phyloP scores from a whole-genome alignment of 2,113 vertebrate genomes.

The Gavialis gangeticus region DNA sequence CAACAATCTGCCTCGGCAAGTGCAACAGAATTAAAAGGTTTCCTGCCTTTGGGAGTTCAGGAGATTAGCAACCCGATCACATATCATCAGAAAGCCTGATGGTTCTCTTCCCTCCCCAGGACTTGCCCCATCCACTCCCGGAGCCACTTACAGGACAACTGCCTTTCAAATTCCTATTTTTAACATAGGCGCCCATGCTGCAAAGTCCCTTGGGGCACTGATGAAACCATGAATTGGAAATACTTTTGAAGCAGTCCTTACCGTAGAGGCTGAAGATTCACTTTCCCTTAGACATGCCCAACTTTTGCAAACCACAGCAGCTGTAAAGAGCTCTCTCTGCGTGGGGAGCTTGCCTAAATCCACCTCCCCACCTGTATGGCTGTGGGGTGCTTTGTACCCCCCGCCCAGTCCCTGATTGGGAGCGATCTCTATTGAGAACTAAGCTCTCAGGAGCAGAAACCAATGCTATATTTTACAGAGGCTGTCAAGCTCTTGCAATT shows the following conservation, averaged over 20 bases:
- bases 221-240: neutral
- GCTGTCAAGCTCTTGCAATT: slow-evolving; percentile 59
- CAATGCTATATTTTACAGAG: slow-evolving; percentile 63
- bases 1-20: slow-evolving; percentile 14
- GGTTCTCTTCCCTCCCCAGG: neutral
- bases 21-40: slow-evolving; percentile 12
- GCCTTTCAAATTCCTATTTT: neutral
- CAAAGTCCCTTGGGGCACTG: neutral
- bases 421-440: neutral
- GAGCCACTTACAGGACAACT: slow-evolving; percentile 1
- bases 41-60: slow-evolving; percentile 23
- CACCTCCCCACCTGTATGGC: neutral
- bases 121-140: neutral
- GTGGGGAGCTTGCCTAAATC: neutral
- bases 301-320: neutral
- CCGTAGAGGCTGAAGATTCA: neutral
- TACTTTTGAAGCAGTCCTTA: slow-evolving; percentile 16
- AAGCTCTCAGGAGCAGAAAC: slow-evolving; percentile 64
- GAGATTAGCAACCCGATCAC: neutral
- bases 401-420: neutral
- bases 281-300: neutral
- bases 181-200: neutral
- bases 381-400: neutral
- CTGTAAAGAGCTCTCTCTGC: neutral
- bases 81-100: slow-evolving; percentile 23